A percentile compares a stretch with the other conserved stretches of the same genome.
phyloP scores from a whole-genome alignment of 2,888 invertebrate species.

The Idaea aversata region DNA sequence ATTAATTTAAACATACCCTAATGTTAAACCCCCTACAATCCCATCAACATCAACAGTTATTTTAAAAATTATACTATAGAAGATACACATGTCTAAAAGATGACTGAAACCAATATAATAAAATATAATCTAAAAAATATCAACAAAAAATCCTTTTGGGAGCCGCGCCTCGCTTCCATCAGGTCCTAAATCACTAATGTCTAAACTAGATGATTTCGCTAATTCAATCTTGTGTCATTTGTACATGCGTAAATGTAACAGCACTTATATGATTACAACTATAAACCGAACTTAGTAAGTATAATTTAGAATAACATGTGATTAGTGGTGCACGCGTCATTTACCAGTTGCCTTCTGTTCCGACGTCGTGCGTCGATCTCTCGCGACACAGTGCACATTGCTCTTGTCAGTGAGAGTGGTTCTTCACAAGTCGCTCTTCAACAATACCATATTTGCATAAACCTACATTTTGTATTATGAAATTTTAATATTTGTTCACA shows the following conservation, averaged over 20 bases:
- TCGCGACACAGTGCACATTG: neutral
- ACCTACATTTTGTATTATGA: constrained; percentile 39
- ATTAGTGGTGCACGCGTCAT: neutral
- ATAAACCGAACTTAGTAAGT: constrained; percentile 53
- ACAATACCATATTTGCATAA: constrained; percentile 45
- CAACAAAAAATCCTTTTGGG: constrained; percentile 61
- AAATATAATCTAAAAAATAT: constrained; percentile 75
- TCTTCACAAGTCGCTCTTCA: neutral
- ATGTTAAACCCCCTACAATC: constrained; percentile 35
- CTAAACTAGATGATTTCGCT: constrained; percentile 66
- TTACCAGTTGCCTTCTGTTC: constrained; percentile 5
- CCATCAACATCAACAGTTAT: constrained; percentile 51
- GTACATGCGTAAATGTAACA: constrained; percentile 72
- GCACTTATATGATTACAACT: constrained; percentile 58
- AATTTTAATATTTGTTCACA: constrained; percentile 29
- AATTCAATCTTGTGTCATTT: constrained; percentile 68
- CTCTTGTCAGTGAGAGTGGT: neutral
- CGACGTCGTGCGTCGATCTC: too few relatives aligned
- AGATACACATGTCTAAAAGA: constrained; percentile 62
- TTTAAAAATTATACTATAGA: constrained; percentile 52
- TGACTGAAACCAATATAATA: constrained; percentile 63
- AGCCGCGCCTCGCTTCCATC: constrained; percentile 49
- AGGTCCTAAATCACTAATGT: constrained; percentile 46
- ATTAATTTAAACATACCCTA: constrained; percentile 31
- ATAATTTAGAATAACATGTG: constrained; percentile 61